Base-by-base conservation (phyloP, 1,140 invertebrate genomes). In the Luehdorfia chinensis region DNA sequence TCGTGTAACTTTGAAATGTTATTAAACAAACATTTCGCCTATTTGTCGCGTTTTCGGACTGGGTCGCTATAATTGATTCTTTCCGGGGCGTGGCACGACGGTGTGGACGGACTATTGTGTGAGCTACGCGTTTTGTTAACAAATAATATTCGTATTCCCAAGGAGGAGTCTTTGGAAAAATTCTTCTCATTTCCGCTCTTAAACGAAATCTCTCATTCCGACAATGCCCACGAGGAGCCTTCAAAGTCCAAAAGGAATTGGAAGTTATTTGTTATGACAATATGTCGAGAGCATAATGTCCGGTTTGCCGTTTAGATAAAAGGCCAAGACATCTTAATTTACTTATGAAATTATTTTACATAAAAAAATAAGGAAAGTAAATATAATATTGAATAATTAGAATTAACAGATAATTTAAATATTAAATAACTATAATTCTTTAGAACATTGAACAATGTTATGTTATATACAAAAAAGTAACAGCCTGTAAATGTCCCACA, bases 1-100 rank as follows among this genome's bases (percentile, higher is more conserved):
- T 78, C 66, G 68, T 74, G 64, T 55, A 66, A 67, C 66, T 53
- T 58, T 68, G 65, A 70, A 80, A 84, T 84, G 79, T 85, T 85
- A 81, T 85, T 85, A 85, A 80, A 85, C 81, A 85, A 85, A 85
- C 79, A 85, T 74, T 77, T 84, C 77, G 75, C 77, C 81, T 75
- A 84, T 81, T 78, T 64, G 66, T 75, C 75, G 70, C 73, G 66
- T 69, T 66, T 77, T 65, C 61, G 67, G 72, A 60, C 65, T 49
- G 68, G 60, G 72, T 63, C 71, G 61, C 66, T 74, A 84, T 84
- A 84, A 85, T 85, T 85, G 81, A 86, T 84, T 86, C 77, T 83
- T 86, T 86, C 81, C 81, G 81, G 81, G 77, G 78, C 73, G 75
- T 72, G 55, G 66, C 51, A 65, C 46, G 50, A 34, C 60, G 57